These are phyloP conservation scores for Lasiurus borealis DNA, from an alignment of 2,113 vertebrate species.

Conservation along the genomic window DNA sequence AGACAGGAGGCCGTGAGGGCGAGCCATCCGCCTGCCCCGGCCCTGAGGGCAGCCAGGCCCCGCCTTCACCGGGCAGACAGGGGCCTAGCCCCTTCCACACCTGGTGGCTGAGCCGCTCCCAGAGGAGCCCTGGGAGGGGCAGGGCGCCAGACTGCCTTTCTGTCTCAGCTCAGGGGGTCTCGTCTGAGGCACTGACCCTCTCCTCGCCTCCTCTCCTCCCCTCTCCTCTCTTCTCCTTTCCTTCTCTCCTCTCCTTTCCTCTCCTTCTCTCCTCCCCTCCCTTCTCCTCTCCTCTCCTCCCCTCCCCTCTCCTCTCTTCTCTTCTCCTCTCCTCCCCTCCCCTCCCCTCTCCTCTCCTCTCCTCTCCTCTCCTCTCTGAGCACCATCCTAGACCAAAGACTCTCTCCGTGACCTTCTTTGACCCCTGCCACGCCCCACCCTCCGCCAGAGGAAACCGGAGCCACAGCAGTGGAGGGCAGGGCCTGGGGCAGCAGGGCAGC, in stretches of 20 bases:
- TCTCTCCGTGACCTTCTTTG: accelerated
- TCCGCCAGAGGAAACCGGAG: not conserved
- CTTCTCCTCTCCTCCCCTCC: too few relatives aligned
- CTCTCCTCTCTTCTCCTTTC: too few relatives aligned
- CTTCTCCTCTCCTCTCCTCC: too few relatives aligned
- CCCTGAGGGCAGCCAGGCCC: not conserved
- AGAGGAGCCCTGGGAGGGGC: not conserved
- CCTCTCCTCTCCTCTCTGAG: too few relatives aligned
- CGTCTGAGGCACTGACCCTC: accelerated
- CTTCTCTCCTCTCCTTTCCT: too few relatives aligned
- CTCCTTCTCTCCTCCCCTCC: too few relatives aligned
- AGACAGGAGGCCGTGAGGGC: accelerated
- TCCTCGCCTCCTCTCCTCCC: too few relatives aligned
- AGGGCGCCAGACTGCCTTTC: not conserved
- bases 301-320: too few relatives aligned
- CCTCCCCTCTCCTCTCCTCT: too few relatives aligned
- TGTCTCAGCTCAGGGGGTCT: accelerated
- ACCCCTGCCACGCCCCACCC: not conserved
- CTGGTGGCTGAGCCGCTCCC: not conserved
- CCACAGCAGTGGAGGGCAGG: not conserved
- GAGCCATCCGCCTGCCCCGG: too few relatives aligned
- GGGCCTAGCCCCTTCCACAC: not conserved
- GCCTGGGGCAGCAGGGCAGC: accelerated
- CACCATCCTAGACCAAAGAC: too few relatives aligned
- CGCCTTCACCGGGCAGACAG: too few relatives aligned